phyloP scores from a whole-genome alignment of 2,888 invertebrate genomes.

The Zootermopsis nevadensis region DNA sequence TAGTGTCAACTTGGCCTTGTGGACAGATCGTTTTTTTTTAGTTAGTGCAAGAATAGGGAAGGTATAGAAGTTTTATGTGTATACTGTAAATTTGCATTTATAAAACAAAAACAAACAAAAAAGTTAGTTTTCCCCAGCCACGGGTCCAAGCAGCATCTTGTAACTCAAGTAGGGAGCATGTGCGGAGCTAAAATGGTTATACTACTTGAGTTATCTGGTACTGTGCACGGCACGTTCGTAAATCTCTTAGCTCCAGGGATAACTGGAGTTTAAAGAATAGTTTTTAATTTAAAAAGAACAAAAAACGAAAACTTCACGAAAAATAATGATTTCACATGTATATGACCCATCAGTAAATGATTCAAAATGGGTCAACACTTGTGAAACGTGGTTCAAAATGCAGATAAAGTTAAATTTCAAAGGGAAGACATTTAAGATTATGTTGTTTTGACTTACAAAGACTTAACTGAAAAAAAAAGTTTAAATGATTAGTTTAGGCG shows the following conservation, averaged over 20 bases:
- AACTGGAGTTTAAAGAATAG: neutral
- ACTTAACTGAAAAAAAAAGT: neutral
- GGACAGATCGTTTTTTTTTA: constrained; percentile 35
- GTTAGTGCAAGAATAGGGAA: constrained; percentile 28
- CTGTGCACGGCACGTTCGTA: constrained; percentile 29
- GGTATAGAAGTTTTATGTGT: constrained; percentile 9
- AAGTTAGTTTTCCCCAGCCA: constrained; percentile 22
- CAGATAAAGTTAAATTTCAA: neutral
- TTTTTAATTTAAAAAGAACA: neutral
- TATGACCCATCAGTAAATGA: neutral
- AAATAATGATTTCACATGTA: neutral
- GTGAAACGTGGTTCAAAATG: neutral
- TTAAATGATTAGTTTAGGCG: constrained; percentile 3
- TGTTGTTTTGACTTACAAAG: neutral
- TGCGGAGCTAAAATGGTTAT: constrained; percentile 7
- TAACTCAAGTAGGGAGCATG: constrained; percentile 4
- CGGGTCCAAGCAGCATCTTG: constrained; percentile 6
- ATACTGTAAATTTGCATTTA: constrained; percentile 18
- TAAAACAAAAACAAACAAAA: constrained; percentile 23
- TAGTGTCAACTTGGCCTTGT: constrained; percentile 61
- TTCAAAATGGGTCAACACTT: neutral
- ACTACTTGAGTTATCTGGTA: constrained; percentile 13
- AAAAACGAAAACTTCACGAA: neutral
- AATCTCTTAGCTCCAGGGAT: neutral
- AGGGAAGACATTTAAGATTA: neutral